Conservation (phyloP, 2,113 vertebrate genomes). For the Elgaria multicarinata region DNA sequence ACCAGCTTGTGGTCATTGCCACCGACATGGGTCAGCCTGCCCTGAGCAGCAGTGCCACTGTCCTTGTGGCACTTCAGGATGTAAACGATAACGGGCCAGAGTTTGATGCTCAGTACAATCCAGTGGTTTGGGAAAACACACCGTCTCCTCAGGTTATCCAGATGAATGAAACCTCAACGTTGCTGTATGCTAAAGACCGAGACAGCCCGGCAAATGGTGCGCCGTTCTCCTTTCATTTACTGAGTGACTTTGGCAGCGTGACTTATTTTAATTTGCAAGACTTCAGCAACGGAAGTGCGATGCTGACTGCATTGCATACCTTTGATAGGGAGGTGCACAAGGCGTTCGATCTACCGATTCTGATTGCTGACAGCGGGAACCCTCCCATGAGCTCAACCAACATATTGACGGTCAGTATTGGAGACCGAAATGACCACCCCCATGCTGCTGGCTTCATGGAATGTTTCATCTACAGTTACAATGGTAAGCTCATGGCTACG, state of each 20-base stretch:
- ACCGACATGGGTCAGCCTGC: constrained; percentile 82
- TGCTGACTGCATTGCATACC: constrained; percentile 78
- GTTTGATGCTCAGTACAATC: constrained; percentile 84
- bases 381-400: constrained; percentile 88
- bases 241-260: constrained; percentile 67
- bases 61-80: constrained; percentile 82
- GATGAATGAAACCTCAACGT: constrained; percentile 84
- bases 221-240: constrained; percentile 84
- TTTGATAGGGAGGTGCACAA: constrained; percentile 88
- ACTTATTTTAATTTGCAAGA: constrained; percentile 85
- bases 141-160: constrained; percentile 78
- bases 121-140: constrained; percentile 88
- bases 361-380: constrained; percentile 87
- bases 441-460: constrained; percentile 85
- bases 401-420: constrained; percentile 84
- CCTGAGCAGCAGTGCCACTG: constrained; percentile 83
- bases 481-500: constrained; percentile 72
- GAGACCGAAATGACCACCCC: constrained; percentile 89
- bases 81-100: constrained; percentile 90
- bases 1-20: constrained; percentile 84
- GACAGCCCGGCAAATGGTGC: constrained; percentile 82
- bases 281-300: constrained; percentile 84
- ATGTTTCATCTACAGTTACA: constrained; percentile 86
- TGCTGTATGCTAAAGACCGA: constrained; percentile 82
- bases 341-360: constrained; percentile 81